Base-by-base conservation (phyloP, 2,888 invertebrate species). In the Leptothorax acervorum region DNA sequence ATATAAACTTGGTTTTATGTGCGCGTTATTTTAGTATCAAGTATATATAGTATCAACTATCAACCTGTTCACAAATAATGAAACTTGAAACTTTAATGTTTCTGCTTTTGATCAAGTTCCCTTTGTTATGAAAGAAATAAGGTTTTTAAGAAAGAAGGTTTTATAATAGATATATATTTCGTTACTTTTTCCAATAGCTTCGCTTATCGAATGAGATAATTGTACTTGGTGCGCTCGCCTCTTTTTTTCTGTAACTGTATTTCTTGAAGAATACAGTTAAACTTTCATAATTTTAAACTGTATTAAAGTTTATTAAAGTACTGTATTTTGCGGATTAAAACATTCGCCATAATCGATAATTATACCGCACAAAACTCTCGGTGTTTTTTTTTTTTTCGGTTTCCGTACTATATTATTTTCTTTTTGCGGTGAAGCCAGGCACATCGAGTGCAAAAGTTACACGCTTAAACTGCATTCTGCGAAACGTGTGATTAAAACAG, bases 401-500 rank as follows among this genome's bases (percentile, higher is more conserved):
- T 66, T 57, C n/a, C 45, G 12, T 9, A 12, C 35, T 23, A 3
- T 15, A 35, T 6, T 31, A 28, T 79, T 57, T 68, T 28, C 39
- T 39, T 18, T 51, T 15, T 18, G 3, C 18, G 53, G 8, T 12
- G 15, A 63, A 31, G 4, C 9, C 60, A 28, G 39, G 31, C 6
- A 23, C 15, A n/a, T 60, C 31, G 23, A 35, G 31, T 11, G 45
- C 68, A 8, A 35, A 45, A 70, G 57, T 48, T 53, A 23, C 28
- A 12, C 35, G 63, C 23, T 76, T 78, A n/a, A 18, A 45, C 9
- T 45, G 45, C 45, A n/a, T n/a, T 42, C 68, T 57, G 55, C 55
- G 55, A 55, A 55, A 78, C 35, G 35, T 48, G 35, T 60, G 79
- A 79, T 79, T 79, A 79, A 79, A 79, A 79, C 35, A 79, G 18